Base-by-base conservation (phyloP, 2,888 invertebrate genomes). In the Autographa gamma region DNA sequence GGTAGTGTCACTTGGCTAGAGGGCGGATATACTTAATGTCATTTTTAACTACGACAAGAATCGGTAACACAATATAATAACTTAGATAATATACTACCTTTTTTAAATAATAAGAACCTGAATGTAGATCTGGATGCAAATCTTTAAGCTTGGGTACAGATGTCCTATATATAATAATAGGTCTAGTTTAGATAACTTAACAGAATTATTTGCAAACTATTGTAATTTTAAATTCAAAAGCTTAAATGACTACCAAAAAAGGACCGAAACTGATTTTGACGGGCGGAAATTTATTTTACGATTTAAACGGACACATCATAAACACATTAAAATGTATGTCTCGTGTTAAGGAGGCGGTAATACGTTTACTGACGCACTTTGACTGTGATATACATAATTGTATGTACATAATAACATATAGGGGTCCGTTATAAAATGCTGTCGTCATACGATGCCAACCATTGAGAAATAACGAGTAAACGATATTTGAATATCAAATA, bases 401-500 rank as follows among this genome's bases (percentile, higher is more conserved):
- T 86, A 89, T 89, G 90, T 89, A 88, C 89, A 90, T 90, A 90
- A 90, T 91, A 87, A 89, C 85, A 89, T 86, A 86, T 86, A 85
- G 84, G 76, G 86, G 81, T 87, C 92, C 92, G 93, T 93, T 92
- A 93, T 91, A 90, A 91, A 89, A 89, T 85, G 84, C 81, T 88
- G 90, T 91, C 92, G 91, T 93, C 92, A 93, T 87, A 89, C 89
- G 89, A 88, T 88, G 83, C 85, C 86, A 82, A 85, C 89, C 93
- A 94, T 93, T 93, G 91, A 93, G 89, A 90, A 92, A 89, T 92
- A 92, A 90, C 90, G 87, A 87, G 88, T 87, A 88, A 87, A 92
- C 93, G 90, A 86, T 85, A 90, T 90, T 90, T 89, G 93, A 94
- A 94, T 94, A 90, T 88, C 88, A 94, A 93, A 88, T 86, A 91